phyloP scores from a whole-genome alignment of 2,888 invertebrate genomes.

The Pelosia muscerda region DNA sequence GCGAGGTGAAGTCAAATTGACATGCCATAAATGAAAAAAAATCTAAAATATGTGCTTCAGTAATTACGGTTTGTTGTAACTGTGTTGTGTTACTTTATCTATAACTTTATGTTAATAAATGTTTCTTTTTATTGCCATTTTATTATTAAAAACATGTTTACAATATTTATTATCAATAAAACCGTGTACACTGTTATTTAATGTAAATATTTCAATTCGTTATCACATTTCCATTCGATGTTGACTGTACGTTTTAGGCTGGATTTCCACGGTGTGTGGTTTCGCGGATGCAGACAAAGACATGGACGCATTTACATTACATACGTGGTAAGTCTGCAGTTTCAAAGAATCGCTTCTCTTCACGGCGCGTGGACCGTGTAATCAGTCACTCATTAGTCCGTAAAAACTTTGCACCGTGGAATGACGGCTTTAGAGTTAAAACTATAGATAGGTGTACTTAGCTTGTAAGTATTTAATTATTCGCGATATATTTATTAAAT shows the following conservation, averaged over 20 bases:
- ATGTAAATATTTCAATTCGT: slow-evolving; percentile 46
- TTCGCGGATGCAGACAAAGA: too few species aligned
- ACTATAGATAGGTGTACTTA: slow-evolving; percentile 39
- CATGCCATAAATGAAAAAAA: too few species aligned
- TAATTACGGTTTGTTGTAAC: neutral
- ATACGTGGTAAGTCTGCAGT: too few species aligned
- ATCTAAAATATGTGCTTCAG: slow-evolving; percentile 1
- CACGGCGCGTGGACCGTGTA: too few species aligned
- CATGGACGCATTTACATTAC: too few species aligned
- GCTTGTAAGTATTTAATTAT: slow-evolving; percentile 44
- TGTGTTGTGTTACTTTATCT: neutral
- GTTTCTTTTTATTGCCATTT: neutral
- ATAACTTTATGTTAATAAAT: neutral
- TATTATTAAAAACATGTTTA: neutral
- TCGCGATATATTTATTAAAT: slow-evolving; percentile 53
- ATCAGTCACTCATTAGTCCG: too few species aligned
- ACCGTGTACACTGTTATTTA: slow-evolving; percentile 20
- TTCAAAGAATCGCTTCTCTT: too few species aligned
- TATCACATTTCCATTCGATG: slow-evolving; percentile 34
- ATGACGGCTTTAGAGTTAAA: slow-evolving; percentile 38
- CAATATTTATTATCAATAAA: neutral
- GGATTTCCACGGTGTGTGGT: too few species aligned
- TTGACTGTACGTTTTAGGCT: slow-evolving; percentile 26
- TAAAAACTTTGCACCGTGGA: too few species aligned
- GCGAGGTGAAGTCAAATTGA: too few species aligned